phyloP scores from a whole-genome alignment of 2,888 invertebrate genomes.

The Dolomedes plantarius region DNA sequence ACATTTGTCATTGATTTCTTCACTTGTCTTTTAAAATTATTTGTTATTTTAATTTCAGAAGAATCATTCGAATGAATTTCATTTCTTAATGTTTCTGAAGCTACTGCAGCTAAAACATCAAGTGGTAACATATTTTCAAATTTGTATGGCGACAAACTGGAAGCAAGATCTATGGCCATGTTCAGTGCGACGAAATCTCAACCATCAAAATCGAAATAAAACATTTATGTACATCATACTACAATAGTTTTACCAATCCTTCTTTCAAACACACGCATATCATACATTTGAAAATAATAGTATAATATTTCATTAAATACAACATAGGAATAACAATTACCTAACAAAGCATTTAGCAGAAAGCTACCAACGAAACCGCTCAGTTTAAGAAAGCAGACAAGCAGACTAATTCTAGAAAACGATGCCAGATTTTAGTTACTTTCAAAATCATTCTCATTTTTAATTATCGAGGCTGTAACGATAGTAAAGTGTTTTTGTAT shows the following conservation, averaged over 20 bases:
- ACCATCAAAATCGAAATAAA: neutral
- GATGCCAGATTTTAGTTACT: neutral
- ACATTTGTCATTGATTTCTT: slow-evolving; percentile 7
- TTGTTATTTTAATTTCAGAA: neutral
- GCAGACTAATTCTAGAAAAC: slow-evolving; percentile 15
- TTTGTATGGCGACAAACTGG: neutral
- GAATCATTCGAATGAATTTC: neutral
- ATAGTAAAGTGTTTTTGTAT: too few species aligned
- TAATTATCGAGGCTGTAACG: too few species aligned
- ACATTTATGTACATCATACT: neutral
- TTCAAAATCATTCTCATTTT: too few species aligned
- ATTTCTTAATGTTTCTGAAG: slow-evolving; percentile 78
- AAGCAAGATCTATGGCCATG: slow-evolving; percentile 15
- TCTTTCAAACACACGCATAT: neutral
- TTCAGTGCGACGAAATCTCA: neutral
- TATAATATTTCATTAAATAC: slow-evolving; percentile 14
- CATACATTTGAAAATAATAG: too few species aligned
- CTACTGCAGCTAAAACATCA: slow-evolving; percentile 80
- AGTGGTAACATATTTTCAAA: slow-evolving; percentile 73
- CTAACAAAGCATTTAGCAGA: slow-evolving; percentile 20
- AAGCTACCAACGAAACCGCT: slow-evolving; percentile 9
- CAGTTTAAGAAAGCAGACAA: slow-evolving; percentile 16
- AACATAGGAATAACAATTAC: slow-evolving; percentile 19
- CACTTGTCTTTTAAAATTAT: neutral
- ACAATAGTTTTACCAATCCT: neutral